These are phyloP conservation scores for Antennarius maculatus DNA, from an alignment of 2,797 vertebrate genomes.

Conservation along the genomic window DNA sequence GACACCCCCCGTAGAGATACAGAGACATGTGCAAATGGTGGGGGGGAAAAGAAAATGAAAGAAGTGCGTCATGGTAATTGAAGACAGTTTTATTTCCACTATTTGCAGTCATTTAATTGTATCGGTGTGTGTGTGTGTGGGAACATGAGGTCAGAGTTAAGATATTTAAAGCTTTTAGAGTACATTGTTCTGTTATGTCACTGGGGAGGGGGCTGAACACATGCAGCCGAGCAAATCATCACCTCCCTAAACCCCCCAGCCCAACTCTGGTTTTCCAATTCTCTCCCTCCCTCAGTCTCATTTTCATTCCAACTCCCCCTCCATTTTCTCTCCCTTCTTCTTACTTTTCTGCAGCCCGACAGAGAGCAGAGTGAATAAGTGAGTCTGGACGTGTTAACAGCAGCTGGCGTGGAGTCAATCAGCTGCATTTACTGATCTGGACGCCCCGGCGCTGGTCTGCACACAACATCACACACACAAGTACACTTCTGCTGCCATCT, in stretches of 20 bases:
- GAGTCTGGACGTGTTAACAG: conserved; percentile 70
- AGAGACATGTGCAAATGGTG: conserved; percentile 32
- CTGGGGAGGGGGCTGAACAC: conserved; percentile 63
- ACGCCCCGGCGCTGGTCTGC: conserved; percentile 40
- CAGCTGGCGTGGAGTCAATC: conserved; percentile 69
- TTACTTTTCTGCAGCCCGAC: conserved; percentile 37
- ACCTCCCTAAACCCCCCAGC: conserved; percentile 63
- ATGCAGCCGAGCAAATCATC: conserved; percentile 73
- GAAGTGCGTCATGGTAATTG: conserved; percentile 41
- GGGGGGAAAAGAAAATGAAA: not conserved
- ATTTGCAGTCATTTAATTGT: conserved; percentile 45
- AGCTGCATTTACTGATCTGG: conserved; percentile 62
- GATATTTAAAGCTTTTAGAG: conserved; percentile 76
- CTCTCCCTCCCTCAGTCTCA: conserved; percentile 22
- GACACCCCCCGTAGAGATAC: conserved; percentile 31
- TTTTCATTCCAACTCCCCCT: conserved; percentile 38
- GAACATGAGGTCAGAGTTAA: conserved; percentile 72
- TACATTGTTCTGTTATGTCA: conserved; percentile 77
- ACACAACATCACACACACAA: conserved; percentile 50
- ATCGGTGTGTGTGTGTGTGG: conserved; percentile 28
- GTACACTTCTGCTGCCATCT: conserved; percentile 47
- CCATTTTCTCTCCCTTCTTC: conserved; percentile 42
- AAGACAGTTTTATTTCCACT: conserved; percentile 56
- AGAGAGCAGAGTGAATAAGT: conserved; percentile 51
- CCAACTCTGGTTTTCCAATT: conserved; percentile 64